Base-by-base conservation (phyloP, 2,797 vertebrate genomes). In the Mus minutoides region DNA sequence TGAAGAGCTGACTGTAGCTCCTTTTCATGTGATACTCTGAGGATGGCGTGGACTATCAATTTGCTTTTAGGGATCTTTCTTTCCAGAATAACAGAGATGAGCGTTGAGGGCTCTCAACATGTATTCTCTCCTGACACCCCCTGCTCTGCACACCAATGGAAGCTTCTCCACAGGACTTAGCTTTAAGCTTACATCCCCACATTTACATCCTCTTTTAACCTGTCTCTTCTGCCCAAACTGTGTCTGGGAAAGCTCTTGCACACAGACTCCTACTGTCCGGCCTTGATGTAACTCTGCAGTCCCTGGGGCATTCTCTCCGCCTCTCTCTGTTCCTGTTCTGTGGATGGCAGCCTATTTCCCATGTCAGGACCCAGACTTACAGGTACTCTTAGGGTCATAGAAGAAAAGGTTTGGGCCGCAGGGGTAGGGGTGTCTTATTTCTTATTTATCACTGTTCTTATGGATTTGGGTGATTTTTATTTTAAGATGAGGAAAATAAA, bases 401-500 rank as follows among this genome's bases (percentile, higher is more conserved):
- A 80, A 43, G 17, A 56, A 37, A 16, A 49, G 43, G 6, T 29
- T 17, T 21, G 40, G 22, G 21, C 16, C 0, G 54, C n/a, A 6
- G 24, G 19, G 16, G 24, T 6, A 67, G 31, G 64, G 19, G 6
- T 37, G n/a, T 21, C 37, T 69, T 69, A 12, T 75, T 22, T 89
- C 43, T 79, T 49, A 69, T 34, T 40, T 76, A n/a, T 75, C 80
- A 3, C 26, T 86, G 16, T 71, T 88, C 40, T 87, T 89, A 12
- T 58, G 82, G 22, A 86, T 43, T 76, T 73, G 16, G 31, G 6
- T 75, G 43, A 52, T 17, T 31, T 17, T 54, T 29, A 40, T 56
- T 84, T 16, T 85, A 79, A 89, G 29, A 91, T 21, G 9, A 80
- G 21, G 84, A 17, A 9, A 56, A 87, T 73, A 77, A 93, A 85